Percentiles rank a stretch among this genome's conserved stretches.
Evolutionary conservation across 2,888 invertebrate species (phyloP).

Genomic region (Bugula neritina): DNA sequence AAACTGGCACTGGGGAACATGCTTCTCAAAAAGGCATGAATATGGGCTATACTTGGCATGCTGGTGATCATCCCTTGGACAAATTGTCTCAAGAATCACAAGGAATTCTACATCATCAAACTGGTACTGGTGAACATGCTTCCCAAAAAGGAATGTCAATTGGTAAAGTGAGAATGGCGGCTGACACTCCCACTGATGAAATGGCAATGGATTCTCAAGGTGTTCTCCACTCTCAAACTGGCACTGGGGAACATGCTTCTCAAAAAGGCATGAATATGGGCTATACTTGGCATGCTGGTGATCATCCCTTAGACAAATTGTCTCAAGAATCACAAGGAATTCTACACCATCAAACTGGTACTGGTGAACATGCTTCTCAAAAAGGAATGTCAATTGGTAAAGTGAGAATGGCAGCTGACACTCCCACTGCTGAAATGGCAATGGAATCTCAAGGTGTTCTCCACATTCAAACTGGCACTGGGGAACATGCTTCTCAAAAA

Average conservation of each 20-base stretch:
- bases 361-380: slow-evolving; percentile 13
- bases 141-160: slow-evolving; percentile 18
- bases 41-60: background rate
- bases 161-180: background rate
- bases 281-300: slow-evolving; percentile 1
- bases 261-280: slow-evolving; percentile 25
- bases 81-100: background rate
- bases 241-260: slow-evolving; percentile 16
- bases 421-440: background rate
- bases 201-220: slow-evolving; percentile 1
- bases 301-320: background rate
- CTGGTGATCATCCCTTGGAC: background rate
- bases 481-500: slow-evolving; percentile 3
- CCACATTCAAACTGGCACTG: slow-evolving; percentile 4
- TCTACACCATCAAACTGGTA: background rate
- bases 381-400: slow-evolving; percentile 21
- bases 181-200: background rate
- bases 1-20: slow-evolving; percentile 7
- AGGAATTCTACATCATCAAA: slow-evolving; percentile 13
- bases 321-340: slow-evolving; percentile 26
- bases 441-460: slow-evolving; percentile 1
- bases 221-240: slow-evolving; percentile 12
- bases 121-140: slow-evolving; percentile 3
- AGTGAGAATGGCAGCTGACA: slow-evolving; percentile 1
- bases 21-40: slow-evolving; percentile 17